These are phyloP conservation scores for Pipistrellus nathusii DNA, from an alignment of 2,797 vertebrate species.

Conservation along the genomic window DNA sequence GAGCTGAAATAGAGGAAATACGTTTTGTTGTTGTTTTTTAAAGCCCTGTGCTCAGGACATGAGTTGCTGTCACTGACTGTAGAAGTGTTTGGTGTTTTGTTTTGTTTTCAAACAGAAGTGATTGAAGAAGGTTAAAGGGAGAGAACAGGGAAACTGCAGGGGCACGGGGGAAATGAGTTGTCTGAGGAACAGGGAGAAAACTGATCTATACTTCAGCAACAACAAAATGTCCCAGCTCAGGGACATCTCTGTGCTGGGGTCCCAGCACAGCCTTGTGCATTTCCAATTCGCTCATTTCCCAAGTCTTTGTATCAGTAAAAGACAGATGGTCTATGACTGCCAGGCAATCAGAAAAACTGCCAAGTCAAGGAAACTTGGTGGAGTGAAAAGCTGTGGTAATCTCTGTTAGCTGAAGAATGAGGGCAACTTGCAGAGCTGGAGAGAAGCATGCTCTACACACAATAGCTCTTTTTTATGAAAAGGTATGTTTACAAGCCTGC, in stretches of 20 bases:
- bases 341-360: constrained; percentile 68
- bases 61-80: background rate
- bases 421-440: background rate
- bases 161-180: background rate
- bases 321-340: constrained; percentile 7
- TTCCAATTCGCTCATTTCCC: constrained; percentile 32
- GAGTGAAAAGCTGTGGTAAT: constrained; percentile 64
- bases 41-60: background rate
- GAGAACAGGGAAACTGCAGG: background rate
- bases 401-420: constrained; percentile 61
- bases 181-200: background rate
- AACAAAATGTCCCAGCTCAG: constrained; percentile 54
- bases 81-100: background rate
- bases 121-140: background rate
- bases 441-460: background rate
- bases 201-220: background rate
- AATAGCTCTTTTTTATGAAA: constrained; percentile 58
- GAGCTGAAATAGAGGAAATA: background rate
- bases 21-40: background rate
- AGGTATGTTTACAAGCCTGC: constrained; percentile 68
- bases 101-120: background rate
- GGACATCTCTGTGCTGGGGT: constrained; percentile 33
- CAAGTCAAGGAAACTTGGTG: constrained; percentile 67
- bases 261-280: background rate
- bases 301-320: constrained; percentile 63